Conservation (phyloP, 2,888 invertebrate genomes). For the Chloroclystis v-ata region DNA sequence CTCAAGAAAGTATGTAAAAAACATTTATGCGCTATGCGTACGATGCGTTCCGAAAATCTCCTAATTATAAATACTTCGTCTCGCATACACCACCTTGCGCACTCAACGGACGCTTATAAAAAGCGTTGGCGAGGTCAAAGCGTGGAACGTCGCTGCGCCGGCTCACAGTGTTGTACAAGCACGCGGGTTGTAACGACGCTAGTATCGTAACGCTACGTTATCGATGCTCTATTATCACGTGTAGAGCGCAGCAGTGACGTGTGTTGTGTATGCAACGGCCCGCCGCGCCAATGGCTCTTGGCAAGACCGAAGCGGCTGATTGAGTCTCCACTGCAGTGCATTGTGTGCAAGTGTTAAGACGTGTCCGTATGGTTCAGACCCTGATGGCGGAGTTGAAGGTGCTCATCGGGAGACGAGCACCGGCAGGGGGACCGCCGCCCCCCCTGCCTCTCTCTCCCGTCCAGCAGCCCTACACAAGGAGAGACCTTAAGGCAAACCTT, state of each 20-base stretch:
- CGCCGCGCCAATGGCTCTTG: constrained; percentile 70
- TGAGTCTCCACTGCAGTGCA: constrained; percentile 64
- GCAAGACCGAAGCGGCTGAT: constrained; percentile 58
- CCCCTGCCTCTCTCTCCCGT: constrained; percentile 41
- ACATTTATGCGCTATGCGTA: constrained; percentile 39
- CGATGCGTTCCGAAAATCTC: constrained; percentile 47
- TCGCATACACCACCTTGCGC: constrained; percentile 64
- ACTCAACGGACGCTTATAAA: constrained; percentile 74
- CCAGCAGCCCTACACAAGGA: constrained; percentile 65
- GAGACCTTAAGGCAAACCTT: constrained; percentile 73
- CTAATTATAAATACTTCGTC: constrained; percentile 69
- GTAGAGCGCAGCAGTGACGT: constrained; percentile 68
- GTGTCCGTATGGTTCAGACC: constrained; percentile 75
- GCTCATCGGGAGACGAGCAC: constrained; percentile 74
- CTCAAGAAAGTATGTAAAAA: too few species aligned
- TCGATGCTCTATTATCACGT: constrained; percentile 67
- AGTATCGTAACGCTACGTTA: constrained; percentile 44
- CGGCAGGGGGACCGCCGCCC: constrained; percentile 50
- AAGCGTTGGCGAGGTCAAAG: constrained; percentile 71
- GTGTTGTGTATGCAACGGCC: constrained; percentile 60
- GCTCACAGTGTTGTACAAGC: constrained; percentile 68
- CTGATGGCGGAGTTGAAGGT: constrained; percentile 76
- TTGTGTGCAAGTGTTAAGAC: constrained; percentile 57
- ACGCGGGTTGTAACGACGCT: constrained; percentile 69
- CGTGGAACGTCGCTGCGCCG: constrained; percentile 41